Evolutionary conservation across 2,113 vertebrate species (phyloP).

Genomic region (Lepisosteus oculatus): DNA sequence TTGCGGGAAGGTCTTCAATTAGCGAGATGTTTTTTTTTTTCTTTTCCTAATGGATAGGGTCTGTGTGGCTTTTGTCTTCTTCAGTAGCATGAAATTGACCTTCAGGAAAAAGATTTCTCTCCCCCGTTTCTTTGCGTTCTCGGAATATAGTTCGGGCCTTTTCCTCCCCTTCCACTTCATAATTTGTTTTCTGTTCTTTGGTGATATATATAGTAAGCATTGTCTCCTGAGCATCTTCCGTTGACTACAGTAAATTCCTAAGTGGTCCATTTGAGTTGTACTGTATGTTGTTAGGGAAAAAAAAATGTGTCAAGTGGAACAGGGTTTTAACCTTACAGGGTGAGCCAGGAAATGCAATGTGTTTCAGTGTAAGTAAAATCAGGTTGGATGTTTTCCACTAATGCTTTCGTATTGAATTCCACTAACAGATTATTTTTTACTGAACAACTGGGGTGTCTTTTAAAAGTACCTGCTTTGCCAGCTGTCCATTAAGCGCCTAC

Average conservation of each 20-base stretch:
- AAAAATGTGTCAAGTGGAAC: too few relatives aligned
- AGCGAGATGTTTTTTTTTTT: constrained; percentile 48
- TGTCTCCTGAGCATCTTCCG: constrained; percentile 58
- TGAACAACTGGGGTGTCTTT: too few relatives aligned
- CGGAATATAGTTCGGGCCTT: constrained; percentile 59
- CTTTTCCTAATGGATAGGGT: constrained; percentile 70
- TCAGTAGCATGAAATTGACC: constrained; percentile 71
- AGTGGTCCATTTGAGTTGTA: constrained; percentile 25
- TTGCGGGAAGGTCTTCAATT: constrained; percentile 59
- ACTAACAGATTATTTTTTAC: too few relatives aligned
- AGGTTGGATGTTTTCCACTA: too few relatives aligned
- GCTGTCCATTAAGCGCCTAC: too few relatives aligned
- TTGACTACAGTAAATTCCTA: constrained; percentile 52
- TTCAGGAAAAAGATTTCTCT: constrained; percentile 60
- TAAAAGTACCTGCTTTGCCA: too few relatives aligned
- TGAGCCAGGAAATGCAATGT: too few relatives aligned
- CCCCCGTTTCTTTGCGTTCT: constrained; percentile 55
- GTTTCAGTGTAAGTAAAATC: too few relatives aligned
- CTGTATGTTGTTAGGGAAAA: too few relatives aligned
- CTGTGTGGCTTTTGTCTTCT: constrained; percentile 70
- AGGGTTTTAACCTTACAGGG: too few relatives aligned
- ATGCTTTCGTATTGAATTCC: too few relatives aligned
- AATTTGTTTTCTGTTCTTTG: constrained; percentile 45
- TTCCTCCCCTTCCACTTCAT: constrained; percentile 42
- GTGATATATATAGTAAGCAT: constrained; percentile 64